These are phyloP conservation scores for Xyrauchen texanus DNA, from an alignment of 2,113 vertebrate genomes.

Conservation along the genomic window DNA sequence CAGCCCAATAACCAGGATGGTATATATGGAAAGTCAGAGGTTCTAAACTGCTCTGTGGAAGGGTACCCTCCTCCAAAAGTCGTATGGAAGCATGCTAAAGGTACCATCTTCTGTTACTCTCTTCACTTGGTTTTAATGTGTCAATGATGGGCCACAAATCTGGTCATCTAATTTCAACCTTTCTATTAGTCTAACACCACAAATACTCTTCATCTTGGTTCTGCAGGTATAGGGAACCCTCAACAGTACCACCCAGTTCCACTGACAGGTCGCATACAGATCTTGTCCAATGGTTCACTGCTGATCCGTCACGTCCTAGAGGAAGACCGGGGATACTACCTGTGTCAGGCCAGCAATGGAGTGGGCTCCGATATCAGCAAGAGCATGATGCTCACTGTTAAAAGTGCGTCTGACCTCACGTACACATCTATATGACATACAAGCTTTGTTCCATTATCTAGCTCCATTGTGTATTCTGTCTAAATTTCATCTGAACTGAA, in stretches of 20 bases:
- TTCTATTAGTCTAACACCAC: background rate
- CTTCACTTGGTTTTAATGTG: background rate
- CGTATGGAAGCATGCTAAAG: conserved; percentile 98
- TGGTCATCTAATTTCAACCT: background rate
- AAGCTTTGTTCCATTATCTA: too few relatives aligned
- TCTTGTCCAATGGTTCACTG: conserved; percentile 93
- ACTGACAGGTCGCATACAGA: conserved; percentile 95
- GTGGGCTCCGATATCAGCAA: conserved; percentile 99
- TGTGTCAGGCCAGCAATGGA: conserved; percentile 97
- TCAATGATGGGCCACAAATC: background rate
- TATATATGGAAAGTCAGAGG: conserved; percentile 93
- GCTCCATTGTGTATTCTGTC: too few relatives aligned
- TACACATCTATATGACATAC: background rate
- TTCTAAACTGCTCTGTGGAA: conserved; percentile 95
- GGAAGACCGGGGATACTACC: conserved; percentile 96
- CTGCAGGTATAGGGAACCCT: conserved; percentile 88
- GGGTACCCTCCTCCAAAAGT: conserved; percentile 97
- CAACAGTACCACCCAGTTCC: conserved; percentile 97
- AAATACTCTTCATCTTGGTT: background rate
- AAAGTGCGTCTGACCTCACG: conserved; percentile 81
- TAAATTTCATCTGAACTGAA: too few relatives aligned
- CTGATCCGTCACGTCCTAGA: conserved; percentile 95
- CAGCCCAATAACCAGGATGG: conserved; percentile 98
- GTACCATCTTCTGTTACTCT: conserved; percentile 57
- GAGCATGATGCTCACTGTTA: conserved; percentile 97